These are phyloP conservation scores for Papilio protenor DNA, from an alignment of 2,888 invertebrate species.

Conservation along the genomic window DNA sequence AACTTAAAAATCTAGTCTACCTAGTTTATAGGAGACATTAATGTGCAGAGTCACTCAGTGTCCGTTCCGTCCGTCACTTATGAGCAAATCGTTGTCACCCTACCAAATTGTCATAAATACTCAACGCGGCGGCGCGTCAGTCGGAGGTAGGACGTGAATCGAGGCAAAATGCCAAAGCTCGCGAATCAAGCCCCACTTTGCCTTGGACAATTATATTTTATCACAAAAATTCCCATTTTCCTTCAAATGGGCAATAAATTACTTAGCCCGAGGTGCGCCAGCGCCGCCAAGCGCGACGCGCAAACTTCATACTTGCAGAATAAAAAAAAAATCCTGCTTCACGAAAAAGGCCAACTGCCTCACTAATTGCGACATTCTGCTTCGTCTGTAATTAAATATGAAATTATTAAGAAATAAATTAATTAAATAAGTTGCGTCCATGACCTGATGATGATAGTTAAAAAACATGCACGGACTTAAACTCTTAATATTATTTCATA, in stretches of 20 bases:
- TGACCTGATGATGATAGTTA: background rate
- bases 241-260: conserved; percentile 76
- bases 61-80: background rate
- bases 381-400: conserved; percentile 3
- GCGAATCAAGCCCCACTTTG: conserved; percentile 49
- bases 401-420: conserved; percentile 9
- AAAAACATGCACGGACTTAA: background rate
- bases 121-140: conserved; percentile 5
- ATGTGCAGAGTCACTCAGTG: too few species aligned
- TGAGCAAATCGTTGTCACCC: conserved; percentile 12
- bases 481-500: background rate
- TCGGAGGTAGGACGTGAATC: conserved; percentile 43
- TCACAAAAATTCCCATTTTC: conserved; percentile 71
- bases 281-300: conserved; percentile 63
- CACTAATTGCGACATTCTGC: conserved; percentile 8
- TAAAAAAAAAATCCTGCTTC: conserved; percentile 61
- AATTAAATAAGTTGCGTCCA: background rate
- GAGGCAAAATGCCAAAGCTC: conserved; percentile 52
- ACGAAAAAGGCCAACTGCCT: conserved; percentile 69
- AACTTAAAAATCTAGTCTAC: too few species aligned
- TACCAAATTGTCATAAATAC: conserved; percentile 37
- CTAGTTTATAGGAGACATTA: too few species aligned
- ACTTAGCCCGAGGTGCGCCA: conserved; percentile 66
- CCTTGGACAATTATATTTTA: conserved; percentile 62
- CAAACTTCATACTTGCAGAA: conserved; percentile 63